Evolutionary conservation across 2,113 vertebrate species (phyloP).

Genomic region (Paraplagusia blochii): DNA sequence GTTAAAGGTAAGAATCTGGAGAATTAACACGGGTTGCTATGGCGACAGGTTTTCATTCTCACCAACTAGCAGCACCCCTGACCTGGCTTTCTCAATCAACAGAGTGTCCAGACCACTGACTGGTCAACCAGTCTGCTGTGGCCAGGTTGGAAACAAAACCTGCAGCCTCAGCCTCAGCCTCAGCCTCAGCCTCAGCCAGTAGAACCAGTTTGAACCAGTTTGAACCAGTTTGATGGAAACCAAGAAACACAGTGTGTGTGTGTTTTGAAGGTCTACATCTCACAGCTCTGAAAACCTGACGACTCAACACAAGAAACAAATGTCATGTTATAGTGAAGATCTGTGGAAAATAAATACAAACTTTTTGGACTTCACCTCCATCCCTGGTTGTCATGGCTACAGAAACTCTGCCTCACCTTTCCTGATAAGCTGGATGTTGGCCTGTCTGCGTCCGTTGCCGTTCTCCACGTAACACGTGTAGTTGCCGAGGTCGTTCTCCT

Average conservation of each 20-base stretch:
- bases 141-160: no score
- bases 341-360: conserved; percentile 22
- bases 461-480: conserved; percentile 96
- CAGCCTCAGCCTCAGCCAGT: conserved; percentile 31
- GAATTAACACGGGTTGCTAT: no score
- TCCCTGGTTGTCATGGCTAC: not conserved
- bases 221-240: conserved; percentile 25
- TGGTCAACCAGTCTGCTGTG: no score
- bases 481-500: conserved; percentile 90
- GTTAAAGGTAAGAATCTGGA: no score
- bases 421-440: conserved; percentile 85
- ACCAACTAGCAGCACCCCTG: no score
- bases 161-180: no score
- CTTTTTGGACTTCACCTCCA: conserved; percentile 18
- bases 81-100: no score
- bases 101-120: no score
- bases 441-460: conserved; percentile 85
- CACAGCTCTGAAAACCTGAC: conserved; percentile 22
- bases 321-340: conserved; percentile 30
- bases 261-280: conserved; percentile 23
- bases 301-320: conserved; percentile 23
- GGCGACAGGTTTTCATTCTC: no score
- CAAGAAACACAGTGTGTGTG: conserved; percentile 15
- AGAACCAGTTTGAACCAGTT: conserved; percentile 24
- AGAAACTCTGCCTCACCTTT: conserved; percentile 75